Conservation (phyloP, 2,113 vertebrate species). For the Accipiter virgatus region DNA sequence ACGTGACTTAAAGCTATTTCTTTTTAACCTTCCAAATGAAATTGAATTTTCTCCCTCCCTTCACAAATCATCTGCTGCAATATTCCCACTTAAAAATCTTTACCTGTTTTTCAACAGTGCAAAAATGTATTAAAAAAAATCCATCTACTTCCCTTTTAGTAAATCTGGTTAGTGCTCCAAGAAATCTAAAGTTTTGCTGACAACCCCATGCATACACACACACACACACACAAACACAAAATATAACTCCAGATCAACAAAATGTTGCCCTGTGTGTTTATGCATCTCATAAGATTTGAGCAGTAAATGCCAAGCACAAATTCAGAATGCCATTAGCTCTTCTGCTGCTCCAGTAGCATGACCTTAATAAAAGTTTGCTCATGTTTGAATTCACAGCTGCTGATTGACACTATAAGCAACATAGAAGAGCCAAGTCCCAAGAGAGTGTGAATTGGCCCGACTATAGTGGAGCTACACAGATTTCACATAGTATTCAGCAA, state of each 20-base stretch:
- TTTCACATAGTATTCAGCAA: background rate
- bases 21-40: background rate
- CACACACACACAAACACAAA: background rate
- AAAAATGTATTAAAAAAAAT: constrained; percentile 10
- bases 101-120: background rate
- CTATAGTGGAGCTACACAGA: background rate
- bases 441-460: background rate
- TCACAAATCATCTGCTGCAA: constrained; percentile 34
- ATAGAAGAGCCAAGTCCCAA: background rate
- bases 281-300: background rate
- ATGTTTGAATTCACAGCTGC: background rate
- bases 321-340: background rate
- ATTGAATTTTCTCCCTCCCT: background rate
- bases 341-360: background rate
- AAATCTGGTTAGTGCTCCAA: background rate
- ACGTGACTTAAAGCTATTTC: background rate
- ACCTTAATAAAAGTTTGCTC: background rate
- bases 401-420: background rate
- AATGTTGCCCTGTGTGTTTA: background rate
- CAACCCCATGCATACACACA: background rate
- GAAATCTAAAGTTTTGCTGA: background rate
- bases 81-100: background rate
- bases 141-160: background rate
- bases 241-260: background rate
- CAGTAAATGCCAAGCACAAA: background rate